A percentile compares a stretch with the other conserved stretches of the same genome.
phyloP scores from a whole-genome alignment of 2,888 invertebrate genomes.

The Rhaphigaster nebulosa region DNA sequence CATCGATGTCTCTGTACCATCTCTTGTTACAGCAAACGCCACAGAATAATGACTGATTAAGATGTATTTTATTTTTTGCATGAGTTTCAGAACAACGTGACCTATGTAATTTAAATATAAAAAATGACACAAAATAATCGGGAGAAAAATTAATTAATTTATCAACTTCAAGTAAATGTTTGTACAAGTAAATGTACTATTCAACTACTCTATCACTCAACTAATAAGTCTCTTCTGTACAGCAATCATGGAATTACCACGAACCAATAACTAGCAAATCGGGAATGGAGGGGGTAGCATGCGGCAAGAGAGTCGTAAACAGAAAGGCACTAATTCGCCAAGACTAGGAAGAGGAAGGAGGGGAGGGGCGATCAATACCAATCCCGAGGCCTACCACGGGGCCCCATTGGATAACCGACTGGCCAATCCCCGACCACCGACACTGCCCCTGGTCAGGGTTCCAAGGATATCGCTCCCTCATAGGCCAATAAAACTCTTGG shows the following conservation, averaged over 20 bases:
- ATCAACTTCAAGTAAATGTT: too few species aligned
- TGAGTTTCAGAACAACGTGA: too few species aligned
- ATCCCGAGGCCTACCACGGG: constrained; percentile 33
- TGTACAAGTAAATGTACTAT: too few species aligned
- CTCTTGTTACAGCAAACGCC: too few species aligned
- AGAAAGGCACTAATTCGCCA: constrained; percentile 39
- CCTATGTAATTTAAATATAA: too few species aligned
- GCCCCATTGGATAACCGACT: not conserved
- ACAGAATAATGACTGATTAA: too few species aligned
- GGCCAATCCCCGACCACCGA: constrained; percentile 47
- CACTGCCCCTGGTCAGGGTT: constrained; percentile 44
- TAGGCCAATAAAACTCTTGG: constrained; percentile 39
- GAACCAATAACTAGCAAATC: not conserved
- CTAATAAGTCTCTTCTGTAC: not conserved
- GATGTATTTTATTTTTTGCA: too few species aligned
- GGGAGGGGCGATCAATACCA: constrained; percentile 40
- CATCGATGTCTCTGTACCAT: too few species aligned
- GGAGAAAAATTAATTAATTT: too few species aligned
- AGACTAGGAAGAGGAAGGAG: constrained; percentile 49
- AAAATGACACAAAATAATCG: too few species aligned
- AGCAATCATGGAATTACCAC: not conserved
- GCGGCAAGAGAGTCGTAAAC: constrained; percentile 38
- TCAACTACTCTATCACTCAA: not conserved
- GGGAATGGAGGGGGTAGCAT: not conserved
- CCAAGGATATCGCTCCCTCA: not conserved